A percentile compares a stretch with the other conserved stretches of the same genome.
Evolutionary conservation across 2,888 invertebrate genomes (phyloP).

Genomic region (Dione juno): DNA sequence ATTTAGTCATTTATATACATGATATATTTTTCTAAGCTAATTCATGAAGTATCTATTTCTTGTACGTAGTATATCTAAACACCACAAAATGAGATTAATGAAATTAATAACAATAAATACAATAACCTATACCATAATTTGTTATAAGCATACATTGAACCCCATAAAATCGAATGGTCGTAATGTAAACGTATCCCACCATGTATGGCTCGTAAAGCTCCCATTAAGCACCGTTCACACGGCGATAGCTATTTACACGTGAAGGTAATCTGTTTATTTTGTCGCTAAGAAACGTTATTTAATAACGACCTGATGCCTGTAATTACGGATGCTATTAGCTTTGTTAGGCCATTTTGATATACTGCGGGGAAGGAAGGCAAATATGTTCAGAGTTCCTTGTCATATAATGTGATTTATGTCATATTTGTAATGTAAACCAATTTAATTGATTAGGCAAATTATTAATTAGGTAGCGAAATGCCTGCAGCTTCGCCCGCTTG

Average conservation of each 20-base stretch:
- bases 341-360: slow-evolving; percentile 35
- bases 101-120: not conserved
- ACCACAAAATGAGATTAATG: not conserved
- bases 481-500: too few species aligned
- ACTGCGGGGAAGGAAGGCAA: slow-evolving; percentile 1
- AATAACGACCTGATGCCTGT: slow-evolving; percentile 43
- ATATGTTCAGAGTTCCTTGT: slow-evolving; percentile 4
- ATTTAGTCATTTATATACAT: too few species aligned
- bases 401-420: not conserved
- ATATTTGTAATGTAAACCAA: not conserved
- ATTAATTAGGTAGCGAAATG: too few species aligned
- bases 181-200: slow-evolving; percentile 37
- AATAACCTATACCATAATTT: not conserved
- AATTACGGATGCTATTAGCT: slow-evolving; percentile 43
- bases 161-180: slow-evolving; percentile 27
- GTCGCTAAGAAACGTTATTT: slow-evolving; percentile 45
- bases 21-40: too few species aligned
- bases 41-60: too few species aligned
- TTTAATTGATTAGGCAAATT: not conserved
- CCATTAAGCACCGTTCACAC: slow-evolving; percentile 44
- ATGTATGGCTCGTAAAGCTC: slow-evolving; percentile 37
- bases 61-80: too few species aligned
- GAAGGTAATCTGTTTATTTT: slow-evolving; percentile 45
- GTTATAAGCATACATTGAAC: slow-evolving; percentile 4
- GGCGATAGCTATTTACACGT: slow-evolving; percentile 44